These are phyloP conservation scores for Orthonyx spaldingii DNA, from an alignment of 2,113 vertebrate genomes.

Conservation along the genomic window DNA sequence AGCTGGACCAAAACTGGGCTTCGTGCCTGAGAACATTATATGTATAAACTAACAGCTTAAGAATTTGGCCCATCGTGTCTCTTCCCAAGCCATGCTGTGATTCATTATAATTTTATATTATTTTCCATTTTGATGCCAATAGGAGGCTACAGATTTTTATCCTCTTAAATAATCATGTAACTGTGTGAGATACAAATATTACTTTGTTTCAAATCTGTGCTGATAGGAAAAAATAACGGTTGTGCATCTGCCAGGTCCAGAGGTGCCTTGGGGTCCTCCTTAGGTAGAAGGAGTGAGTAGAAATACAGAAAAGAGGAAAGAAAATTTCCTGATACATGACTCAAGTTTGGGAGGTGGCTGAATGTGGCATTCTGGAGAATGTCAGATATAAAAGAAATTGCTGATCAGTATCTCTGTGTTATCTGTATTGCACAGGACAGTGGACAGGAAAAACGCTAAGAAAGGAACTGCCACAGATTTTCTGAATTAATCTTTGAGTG, in stretches of 20 bases:
- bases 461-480: neutral
- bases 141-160: constrained; percentile 26
- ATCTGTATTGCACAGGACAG: neutral
- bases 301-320: neutral
- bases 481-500: neutral
- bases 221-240: neutral
- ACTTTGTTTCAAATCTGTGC: neutral
- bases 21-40: neutral
- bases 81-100: constrained; percentile 4
- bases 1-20: neutral
- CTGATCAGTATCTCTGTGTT: neutral
- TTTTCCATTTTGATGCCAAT: constrained; percentile 6
- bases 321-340: neutral
- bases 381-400: neutral
- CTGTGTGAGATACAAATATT: neutral
- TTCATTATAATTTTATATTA: constrained; percentile 15
- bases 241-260: neutral
- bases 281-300: neutral
- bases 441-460: neutral
- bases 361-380: neutral
- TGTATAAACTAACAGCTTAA: constrained; percentile 22
- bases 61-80: neutral
- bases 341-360: neutral
- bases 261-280: neutral
- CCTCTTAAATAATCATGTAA: constrained; percentile 17